Evolutionary conservation across 2,888 invertebrate species (phyloP), one percentile per base, ranked within the genome.

Genomic region (Sphinx pinastri): DNA sequence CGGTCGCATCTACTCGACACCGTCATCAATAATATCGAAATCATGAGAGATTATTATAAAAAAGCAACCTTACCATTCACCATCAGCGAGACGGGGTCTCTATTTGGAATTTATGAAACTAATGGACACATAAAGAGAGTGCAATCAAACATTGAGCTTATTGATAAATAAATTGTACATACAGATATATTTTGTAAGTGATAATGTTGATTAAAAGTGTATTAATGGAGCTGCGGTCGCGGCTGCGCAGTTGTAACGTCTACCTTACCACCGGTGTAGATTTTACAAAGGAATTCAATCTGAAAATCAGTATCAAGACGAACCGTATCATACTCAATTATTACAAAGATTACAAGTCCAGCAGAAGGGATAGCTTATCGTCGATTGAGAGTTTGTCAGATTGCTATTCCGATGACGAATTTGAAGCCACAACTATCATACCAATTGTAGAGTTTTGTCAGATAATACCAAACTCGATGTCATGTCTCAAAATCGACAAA

Each of bases 21-120:
- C 10, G 98, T 99, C 69, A 99, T 99, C 68, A 96, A 96, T 85
- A 99, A 99, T 85, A 95, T 99, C 76, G 96, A 98, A 92, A 90
- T 98, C 79, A 92, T 96, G 82, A 87, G 96, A 0, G 95, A 98
- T 81, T 99, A 98, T 89, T 99, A 99, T 88, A 95, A 97, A 85
- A 96, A 95, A 83, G 96, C 96, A 0, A 96, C 97, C 0, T 84
- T 99, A 74, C 96, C 98, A 0, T 99, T 98, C 91, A 95, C 96
- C 45, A 93, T 98, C 16, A 95, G 96, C 73, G 97, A 98, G 86
- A 96, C 96, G 83, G 97, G 97, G 82, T 95, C 95, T 63, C 91
- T 98, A 31, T 97, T 96, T 80, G 93, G 95, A 58, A 93, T 95
- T 70, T 96, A 96, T 77, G 95, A 95, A 81, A 94, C 95, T 13